Evolutionary conservation across 1,140 invertebrate genomes (phyloP), one percentile per base, ranked within the genome.

Genomic region (Geopemphigus sp.): DNA sequence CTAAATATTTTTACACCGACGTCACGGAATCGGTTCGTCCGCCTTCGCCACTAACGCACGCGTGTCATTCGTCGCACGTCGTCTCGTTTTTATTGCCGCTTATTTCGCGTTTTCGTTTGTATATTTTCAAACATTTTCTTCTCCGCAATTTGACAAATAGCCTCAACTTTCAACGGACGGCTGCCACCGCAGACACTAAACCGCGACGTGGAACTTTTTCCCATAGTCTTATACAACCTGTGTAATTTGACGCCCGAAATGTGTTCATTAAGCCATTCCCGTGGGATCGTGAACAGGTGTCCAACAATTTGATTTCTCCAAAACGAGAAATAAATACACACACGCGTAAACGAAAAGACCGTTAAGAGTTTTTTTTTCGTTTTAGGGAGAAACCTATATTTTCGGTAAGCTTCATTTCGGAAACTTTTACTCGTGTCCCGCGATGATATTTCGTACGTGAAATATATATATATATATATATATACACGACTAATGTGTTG

Each of bases 241-340:
- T 76, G 72, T 76, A 76, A 76, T 76, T 76, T 76, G 54, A 57
- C 54, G 54, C 72, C 59, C 54, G 39, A 59, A 76, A 76, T 59
- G 72, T 76, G 72, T 76, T 59, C 72, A 76, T 76, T 59, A 59
- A 76, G 59, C 72, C 39, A 45, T 59, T 57, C 24, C n/a, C 32
- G 32, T 57, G 72, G 29, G 72, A 76, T 29, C 11, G 17, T 76
- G 59, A 57, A 76, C 54, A 76, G 72, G 72, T 76, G 72, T 76
- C 54, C 32, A 39, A 59, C 56, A 59, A 57, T 76, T 76, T 56
- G 56, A 50, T 76, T 76, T 59, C 54, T 59, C n/a, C 45, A 24
- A 76, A 10, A 8, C n/a, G 19, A 74, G 19, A 72, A 26, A 26
- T 54, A 26, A 15, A 72, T 24, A 29, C 17, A 29, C 6, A 10